Percentiles rank a stretch among this genome's conserved stretches.
Conservation (phyloP, 2,888 invertebrate genomes). For the Diploptera punctata region DNA sequence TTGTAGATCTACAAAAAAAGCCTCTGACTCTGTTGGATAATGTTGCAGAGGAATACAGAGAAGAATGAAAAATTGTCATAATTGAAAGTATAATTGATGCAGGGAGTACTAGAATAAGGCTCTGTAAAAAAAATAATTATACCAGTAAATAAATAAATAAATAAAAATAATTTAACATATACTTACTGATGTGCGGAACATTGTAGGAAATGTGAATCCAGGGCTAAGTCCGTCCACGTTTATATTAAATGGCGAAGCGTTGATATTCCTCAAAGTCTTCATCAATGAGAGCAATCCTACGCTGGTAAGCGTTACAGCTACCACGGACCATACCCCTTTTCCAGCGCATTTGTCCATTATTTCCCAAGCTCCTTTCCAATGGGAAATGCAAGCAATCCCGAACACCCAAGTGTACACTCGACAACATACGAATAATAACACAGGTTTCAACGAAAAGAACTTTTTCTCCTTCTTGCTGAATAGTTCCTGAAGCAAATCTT, state of each 20-base stretch:
- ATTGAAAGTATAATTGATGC: no score
- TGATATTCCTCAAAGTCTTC: slow-evolving; percentile 60
- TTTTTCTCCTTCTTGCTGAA: slow-evolving; percentile 6
- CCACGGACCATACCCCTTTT: not conserved
- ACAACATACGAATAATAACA: not conserved
- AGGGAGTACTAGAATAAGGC: no score
- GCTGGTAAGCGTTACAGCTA: slow-evolving; percentile 37
- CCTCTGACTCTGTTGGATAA: no score
- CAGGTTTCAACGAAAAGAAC: not conserved
- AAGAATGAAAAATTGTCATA: no score
- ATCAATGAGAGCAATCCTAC: slow-evolving; percentile 50
- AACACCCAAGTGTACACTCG: slow-evolving; percentile 76
- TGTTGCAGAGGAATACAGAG: no score
- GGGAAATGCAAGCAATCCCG: slow-evolving; percentile 82
- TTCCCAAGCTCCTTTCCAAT: slow-evolving; percentile 87
- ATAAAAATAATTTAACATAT: not conserved
- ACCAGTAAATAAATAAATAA: no score
- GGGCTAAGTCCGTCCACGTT: slow-evolving; percentile 63
- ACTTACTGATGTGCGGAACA: slow-evolving; percentile 60
- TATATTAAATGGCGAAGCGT: slow-evolving; percentile 65
- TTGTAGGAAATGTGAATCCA: slow-evolving; percentile 66
- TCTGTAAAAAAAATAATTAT: no score
- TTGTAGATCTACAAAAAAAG: no score
- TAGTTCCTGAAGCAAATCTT: not conserved
- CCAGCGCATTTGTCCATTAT: slow-evolving; percentile 74